Evolutionary conservation across 2,113 vertebrate genomes (phyloP).

Genomic region (Elgaria multicarinata): DNA sequence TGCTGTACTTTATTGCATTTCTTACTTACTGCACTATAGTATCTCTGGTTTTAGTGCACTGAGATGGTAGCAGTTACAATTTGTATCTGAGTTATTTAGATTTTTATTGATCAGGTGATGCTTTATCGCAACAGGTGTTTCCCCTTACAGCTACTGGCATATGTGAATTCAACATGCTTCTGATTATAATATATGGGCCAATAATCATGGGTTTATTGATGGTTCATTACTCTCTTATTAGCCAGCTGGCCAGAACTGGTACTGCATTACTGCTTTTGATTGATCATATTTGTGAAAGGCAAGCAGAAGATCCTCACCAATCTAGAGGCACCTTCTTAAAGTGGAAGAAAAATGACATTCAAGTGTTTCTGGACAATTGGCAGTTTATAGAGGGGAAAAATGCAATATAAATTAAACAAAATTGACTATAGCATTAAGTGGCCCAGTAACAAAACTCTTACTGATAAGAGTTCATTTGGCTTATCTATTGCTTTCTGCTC

Average conservation of each 20-base stretch:
- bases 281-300: neutral
- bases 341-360: neutral
- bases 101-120: conserved; percentile 10
- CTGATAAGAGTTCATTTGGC: neutral
- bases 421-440: neutral
- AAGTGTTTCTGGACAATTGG: neutral
- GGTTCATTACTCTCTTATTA: neutral
- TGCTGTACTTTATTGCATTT: conserved; percentile 25
- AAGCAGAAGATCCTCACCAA: neutral
- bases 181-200: neutral
- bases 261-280: neutral
- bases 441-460: neutral
- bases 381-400: neutral
- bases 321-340: neutral
- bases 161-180: neutral
- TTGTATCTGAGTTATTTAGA: conserved; percentile 4
- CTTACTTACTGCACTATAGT: neutral
- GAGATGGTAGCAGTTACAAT: conserved; percentile 14
- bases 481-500: neutral
- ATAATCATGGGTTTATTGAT: neutral
- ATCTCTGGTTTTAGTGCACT: neutral
- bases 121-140: neutral
- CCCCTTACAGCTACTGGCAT: neutral
- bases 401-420: neutral
- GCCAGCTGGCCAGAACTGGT: neutral